Conservation (phyloP, 1,140 invertebrate species). For the Drosophila kurseongensis region DNA sequence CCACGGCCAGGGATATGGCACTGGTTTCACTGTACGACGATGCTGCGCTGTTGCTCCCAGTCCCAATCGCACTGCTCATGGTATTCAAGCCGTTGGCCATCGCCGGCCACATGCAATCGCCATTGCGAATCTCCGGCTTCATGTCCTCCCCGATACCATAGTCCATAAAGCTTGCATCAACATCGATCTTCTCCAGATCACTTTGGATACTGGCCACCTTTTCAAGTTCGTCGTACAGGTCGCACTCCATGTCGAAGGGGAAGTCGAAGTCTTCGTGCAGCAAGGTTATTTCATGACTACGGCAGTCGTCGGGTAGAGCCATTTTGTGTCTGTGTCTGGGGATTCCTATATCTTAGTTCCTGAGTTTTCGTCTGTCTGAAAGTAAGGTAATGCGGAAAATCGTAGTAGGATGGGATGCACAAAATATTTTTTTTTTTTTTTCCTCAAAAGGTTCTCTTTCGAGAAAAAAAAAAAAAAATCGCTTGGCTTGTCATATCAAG, state of each 20-base stretch:
- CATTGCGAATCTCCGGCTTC: constrained; percentile 58
- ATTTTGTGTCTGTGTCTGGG: constrained; percentile 10
- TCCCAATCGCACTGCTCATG: constrained; percentile 1
- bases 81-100: constrained; percentile 1
- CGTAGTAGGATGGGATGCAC: neutral
- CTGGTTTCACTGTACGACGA: constrained; percentile 65
- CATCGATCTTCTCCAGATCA: constrained; percentile 32
- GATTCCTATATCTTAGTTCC: constrained; percentile 18
- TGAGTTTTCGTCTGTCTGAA: constrained; percentile 29
- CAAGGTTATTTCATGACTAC: neutral
- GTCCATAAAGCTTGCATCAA: neutral
- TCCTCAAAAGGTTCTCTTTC: no score
- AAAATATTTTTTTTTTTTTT: neutral
- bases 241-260: neutral
- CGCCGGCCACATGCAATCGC: constrained; percentile 68
- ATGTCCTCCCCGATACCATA: constrained; percentile 8
- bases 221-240: neutral
- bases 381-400: neutral
- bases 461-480: no score
- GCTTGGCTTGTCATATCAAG: no score
- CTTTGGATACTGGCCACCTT: constrained; percentile 24
- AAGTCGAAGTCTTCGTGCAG: neutral
- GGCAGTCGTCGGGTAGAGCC: neutral
- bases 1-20: constrained; percentile 51
- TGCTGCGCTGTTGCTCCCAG: constrained; percentile 43